Conservation (phyloP, 2,888 invertebrate genomes). For the Siphonodentalium dalli region DNA sequence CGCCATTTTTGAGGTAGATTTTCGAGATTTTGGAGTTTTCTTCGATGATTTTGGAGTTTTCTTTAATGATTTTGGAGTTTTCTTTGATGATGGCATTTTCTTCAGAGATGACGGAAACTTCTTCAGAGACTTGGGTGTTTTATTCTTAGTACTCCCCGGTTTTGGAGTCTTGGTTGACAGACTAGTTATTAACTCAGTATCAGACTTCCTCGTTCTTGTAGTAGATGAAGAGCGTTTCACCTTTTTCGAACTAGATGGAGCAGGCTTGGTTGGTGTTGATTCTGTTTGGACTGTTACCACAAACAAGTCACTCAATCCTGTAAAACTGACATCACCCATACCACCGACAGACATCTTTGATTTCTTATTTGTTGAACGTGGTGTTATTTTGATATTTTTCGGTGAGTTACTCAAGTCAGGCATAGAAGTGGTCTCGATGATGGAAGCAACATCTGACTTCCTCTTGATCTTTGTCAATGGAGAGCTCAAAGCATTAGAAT, state of each 20-base stretch:
- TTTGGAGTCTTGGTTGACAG: slow-evolving; percentile 22
- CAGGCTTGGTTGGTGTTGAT: slow-evolving; percentile 8
- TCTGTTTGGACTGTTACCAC: slow-evolving; percentile 18
- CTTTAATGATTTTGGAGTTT: slow-evolving; percentile 17
- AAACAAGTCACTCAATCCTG: slow-evolving; percentile 27
- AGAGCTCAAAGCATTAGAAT: too few species aligned
- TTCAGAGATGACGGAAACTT: slow-evolving; percentile 15
- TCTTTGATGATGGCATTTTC: slow-evolving; percentile 18
- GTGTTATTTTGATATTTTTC: neutral
- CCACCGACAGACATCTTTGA: neutral
- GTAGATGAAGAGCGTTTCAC: slow-evolving; percentile 1
- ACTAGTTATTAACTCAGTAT: slow-evolving; percentile 4
- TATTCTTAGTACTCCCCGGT: slow-evolving; percentile 26
- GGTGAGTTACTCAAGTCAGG: neutral
- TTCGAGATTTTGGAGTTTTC: slow-evolving; percentile 9
- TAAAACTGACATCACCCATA: slow-evolving; percentile 21
- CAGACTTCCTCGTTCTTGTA: too few species aligned
- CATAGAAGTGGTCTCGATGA: neutral
- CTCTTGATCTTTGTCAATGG: too few species aligned
- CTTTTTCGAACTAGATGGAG: neutral
- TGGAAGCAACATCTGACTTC: neutral
- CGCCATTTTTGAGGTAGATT: slow-evolving; percentile 1
- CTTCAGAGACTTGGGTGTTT: slow-evolving; percentile 16
- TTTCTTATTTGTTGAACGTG: neutral
- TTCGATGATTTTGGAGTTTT: slow-evolving; percentile 1